These are phyloP conservation scores for Clarias platycephalus DNA, from an alignment of 2,797 vertebrate genomes.

Conservation along the genomic window DNA sequence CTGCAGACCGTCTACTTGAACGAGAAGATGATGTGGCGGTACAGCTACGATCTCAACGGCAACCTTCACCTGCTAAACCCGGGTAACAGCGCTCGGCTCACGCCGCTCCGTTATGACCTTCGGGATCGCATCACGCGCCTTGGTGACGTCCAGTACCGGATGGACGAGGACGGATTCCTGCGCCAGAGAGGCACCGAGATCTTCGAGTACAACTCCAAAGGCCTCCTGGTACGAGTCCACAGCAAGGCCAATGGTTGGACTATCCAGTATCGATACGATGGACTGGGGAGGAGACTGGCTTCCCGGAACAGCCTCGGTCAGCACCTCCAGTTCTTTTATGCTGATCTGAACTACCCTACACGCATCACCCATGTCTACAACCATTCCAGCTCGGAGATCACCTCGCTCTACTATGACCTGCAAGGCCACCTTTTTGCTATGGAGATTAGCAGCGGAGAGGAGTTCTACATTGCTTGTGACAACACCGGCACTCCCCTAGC, in stretches of 20 bases:
- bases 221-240: slow-evolving; percentile 91
- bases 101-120: slow-evolving; percentile 91
- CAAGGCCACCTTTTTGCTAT: slow-evolving; percentile 97
- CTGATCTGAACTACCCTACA: slow-evolving; percentile 93
- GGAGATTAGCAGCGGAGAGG: slow-evolving; percentile 98
- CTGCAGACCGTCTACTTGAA: slow-evolving; percentile 96
- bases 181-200: slow-evolving; percentile 94
- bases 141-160: slow-evolving; percentile 90
- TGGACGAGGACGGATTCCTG: slow-evolving; percentile 96
- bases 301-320: slow-evolving; percentile 92
- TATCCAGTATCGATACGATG: slow-evolving; percentile 95
- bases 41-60: slow-evolving; percentile 95
- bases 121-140: slow-evolving; percentile 94
- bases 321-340: slow-evolving; percentile 97
- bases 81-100: slow-evolving; percentile 90
- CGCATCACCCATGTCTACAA: slow-evolving; percentile 98
- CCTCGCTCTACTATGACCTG: slow-evolving; percentile 95
- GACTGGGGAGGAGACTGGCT: slow-evolving; percentile 89
- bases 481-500: slow-evolving; percentile 96
- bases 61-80: slow-evolving; percentile 96
- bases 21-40: slow-evolving; percentile 98
- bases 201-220: slow-evolving; percentile 98
- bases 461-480: slow-evolving; percentile 97
- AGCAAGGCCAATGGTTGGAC: slow-evolving; percentile 97
- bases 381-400: slow-evolving; percentile 98